A percentile compares a stretch with the other conserved stretches of the same genome.
Evolutionary conservation across 2,888 invertebrate genomes (phyloP).

Genomic region (Alloplasta piceator): DNA sequence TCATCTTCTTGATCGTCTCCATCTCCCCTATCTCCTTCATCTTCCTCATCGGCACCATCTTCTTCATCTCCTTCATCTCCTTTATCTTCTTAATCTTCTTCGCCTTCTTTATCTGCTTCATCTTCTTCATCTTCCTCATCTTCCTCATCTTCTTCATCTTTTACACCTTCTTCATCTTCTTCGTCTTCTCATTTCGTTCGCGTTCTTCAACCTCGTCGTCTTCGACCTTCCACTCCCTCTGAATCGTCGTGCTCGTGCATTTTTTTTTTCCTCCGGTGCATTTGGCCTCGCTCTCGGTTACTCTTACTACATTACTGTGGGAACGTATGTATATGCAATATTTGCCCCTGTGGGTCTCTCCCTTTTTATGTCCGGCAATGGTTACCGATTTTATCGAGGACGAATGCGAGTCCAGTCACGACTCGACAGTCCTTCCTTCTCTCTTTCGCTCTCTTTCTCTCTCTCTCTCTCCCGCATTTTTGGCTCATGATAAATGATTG

Average conservation of each 20-base stretch:
- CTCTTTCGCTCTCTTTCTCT: background rate
- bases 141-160: background rate
- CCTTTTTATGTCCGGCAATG: slow-evolving; percentile 29
- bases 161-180: background rate
- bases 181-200: slow-evolving; percentile 8
- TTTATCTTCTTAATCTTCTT: background rate
- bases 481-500: slow-evolving; percentile 43
- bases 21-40: too few relatives aligned
- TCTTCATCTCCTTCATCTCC: background rate
- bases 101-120: slow-evolving; percentile 2
- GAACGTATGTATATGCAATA: slow-evolving; percentile 20
- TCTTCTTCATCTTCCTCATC: background rate
- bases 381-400: slow-evolving; percentile 63
- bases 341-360: slow-evolving; percentile 36
- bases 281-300: slow-evolving; percentile 48
- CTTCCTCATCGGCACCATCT: background rate
- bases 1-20: background rate
- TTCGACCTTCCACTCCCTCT: slow-evolving; percentile 60
- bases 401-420: slow-evolving; percentile 63
- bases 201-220: slow-evolving; percentile 33
- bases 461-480: slow-evolving; percentile 4
- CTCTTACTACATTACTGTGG: slow-evolving; percentile 19
- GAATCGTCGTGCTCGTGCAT: slow-evolving; percentile 30
- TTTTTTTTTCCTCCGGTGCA: slow-evolving; percentile 44
- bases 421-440: slow-evolving; percentile 23